Conservation (phyloP, 2,797 vertebrate genomes). For the Strix occidentalis region DNA sequence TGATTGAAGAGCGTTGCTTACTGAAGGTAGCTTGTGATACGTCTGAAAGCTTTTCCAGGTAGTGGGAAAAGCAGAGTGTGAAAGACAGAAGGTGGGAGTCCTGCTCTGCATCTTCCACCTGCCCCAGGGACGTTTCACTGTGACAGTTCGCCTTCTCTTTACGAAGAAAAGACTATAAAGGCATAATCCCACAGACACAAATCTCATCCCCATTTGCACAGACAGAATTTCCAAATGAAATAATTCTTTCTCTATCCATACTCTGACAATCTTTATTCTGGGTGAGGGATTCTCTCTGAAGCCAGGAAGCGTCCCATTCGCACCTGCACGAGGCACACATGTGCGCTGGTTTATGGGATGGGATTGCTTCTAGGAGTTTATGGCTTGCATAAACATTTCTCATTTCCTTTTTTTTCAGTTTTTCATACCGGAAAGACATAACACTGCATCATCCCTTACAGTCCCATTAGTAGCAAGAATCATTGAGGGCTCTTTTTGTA, state of each 20-base stretch:
- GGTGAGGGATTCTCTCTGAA: not conserved
- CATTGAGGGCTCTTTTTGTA: not conserved
- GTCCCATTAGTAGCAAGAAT: not conserved
- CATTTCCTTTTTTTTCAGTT: not conserved
- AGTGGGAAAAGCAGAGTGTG: not conserved
- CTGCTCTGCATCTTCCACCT: not conserved
- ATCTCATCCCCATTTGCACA: not conserved
- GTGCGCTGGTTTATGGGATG: rapidly evolving
- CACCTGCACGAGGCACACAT: not conserved
- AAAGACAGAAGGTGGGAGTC: not conserved
- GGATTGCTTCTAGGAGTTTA: not conserved
- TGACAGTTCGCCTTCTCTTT: not conserved
- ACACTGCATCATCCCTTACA: not conserved
- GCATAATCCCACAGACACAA: not conserved
- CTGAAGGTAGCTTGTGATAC: not conserved
- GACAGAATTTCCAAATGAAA: not conserved
- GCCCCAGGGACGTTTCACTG: rapidly evolving
- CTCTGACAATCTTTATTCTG: rapidly evolving
- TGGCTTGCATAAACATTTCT: not conserved
- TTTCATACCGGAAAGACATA: not conserved
- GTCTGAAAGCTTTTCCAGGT: not conserved
- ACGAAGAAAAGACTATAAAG: not conserved
- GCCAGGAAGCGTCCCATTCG: rapidly evolving
- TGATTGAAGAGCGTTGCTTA: not conserved
- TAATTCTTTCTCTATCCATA: rapidly evolving